Percentiles rank a stretch among this genome's conserved stretches.
These are phyloP conservation scores for Mus musculus DNA, from an alignment of 2,113 vertebrate species.

Conservation along the genomic window DNA sequence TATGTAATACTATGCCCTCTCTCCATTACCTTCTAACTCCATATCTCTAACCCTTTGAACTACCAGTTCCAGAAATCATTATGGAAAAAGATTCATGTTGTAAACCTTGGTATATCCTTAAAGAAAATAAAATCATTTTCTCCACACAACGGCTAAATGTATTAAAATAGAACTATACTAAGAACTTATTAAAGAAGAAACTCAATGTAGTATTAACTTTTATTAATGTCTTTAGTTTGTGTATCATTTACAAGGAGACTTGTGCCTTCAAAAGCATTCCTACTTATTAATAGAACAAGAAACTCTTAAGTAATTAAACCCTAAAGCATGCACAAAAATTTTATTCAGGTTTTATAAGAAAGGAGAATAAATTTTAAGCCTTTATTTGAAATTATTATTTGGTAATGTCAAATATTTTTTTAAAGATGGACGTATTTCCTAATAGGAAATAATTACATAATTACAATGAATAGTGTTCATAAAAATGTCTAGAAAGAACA, in stretches of 20 bases:
- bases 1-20: neutral
- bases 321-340: slow-evolving; percentile 77
- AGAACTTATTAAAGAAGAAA: slow-evolving; percentile 57
- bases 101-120: slow-evolving; percentile 32
- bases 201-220: slow-evolving; percentile 63
- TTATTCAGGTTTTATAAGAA: slow-evolving; percentile 69
- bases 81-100: neutral
- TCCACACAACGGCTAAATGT: slow-evolving; percentile 27
- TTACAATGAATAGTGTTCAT: slow-evolving; percentile 66
- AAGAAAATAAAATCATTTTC: slow-evolving; percentile 12
- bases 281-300: slow-evolving; percentile 71
- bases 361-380: slow-evolving; percentile 58
- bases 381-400: slow-evolving; percentile 54
- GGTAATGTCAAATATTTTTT: slow-evolving; percentile 53
- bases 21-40: neutral
- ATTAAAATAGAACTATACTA: slow-evolving; percentile 41
- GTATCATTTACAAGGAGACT: slow-evolving; percentile 67
- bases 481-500: slow-evolving; percentile 41
- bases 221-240: slow-evolving; percentile 75
- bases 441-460: slow-evolving; percentile 61
- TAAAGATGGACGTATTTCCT: slow-evolving; percentile 20
- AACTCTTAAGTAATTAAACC: slow-evolving; percentile 50
- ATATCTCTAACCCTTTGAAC: neutral
- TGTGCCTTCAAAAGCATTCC: slow-evolving; percentile 72
- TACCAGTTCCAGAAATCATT: neutral